These are phyloP conservation scores for Brotula barbata DNA, from an alignment of 2,797 vertebrate species.

Conservation along the genomic window DNA sequence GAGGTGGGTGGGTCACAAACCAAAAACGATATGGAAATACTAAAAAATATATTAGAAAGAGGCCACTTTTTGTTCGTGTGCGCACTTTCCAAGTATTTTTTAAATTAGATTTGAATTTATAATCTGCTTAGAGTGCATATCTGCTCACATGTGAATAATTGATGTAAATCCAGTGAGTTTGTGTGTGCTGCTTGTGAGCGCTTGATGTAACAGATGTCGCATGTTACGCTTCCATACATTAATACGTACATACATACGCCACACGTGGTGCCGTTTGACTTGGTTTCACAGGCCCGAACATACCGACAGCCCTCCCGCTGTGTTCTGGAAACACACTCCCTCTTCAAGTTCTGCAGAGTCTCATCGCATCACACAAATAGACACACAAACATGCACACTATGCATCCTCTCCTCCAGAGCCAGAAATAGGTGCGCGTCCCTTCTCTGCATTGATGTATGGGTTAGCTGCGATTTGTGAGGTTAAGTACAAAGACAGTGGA, in stretches of 20 bases:
- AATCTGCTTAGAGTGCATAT: too few species aligned
- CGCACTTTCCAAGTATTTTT: too few species aligned
- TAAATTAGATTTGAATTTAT: too few species aligned
- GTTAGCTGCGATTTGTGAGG: conserved; percentile 73
- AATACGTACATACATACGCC: neutral
- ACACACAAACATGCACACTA: conserved; percentile 15
- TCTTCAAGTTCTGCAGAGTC: conserved; percentile 34
- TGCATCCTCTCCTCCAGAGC: conserved; percentile 59
- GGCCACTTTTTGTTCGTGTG: too few species aligned
- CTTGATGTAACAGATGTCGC: neutral
- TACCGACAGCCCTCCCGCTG: conserved; percentile 22
- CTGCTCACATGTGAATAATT: too few species aligned
- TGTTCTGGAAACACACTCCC: conserved; percentile 47
- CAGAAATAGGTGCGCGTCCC: conserved; percentile 63
- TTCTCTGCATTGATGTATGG: conserved; percentile 69
- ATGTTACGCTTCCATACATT: neutral
- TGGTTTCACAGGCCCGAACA: conserved; percentile 14
- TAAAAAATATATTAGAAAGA: too few species aligned
- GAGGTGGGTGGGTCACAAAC: too few species aligned
- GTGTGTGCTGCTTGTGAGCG: conserved; percentile 2
- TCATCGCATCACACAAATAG: conserved; percentile 7
- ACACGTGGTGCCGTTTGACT: conserved; percentile 9
- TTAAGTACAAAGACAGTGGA: conserved; percentile 75
- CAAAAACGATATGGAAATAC: too few species aligned
- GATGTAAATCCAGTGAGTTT: too few species aligned